phyloP scores from a whole-genome alignment of 2,797 vertebrate species.

The Natrix natrix region DNA sequence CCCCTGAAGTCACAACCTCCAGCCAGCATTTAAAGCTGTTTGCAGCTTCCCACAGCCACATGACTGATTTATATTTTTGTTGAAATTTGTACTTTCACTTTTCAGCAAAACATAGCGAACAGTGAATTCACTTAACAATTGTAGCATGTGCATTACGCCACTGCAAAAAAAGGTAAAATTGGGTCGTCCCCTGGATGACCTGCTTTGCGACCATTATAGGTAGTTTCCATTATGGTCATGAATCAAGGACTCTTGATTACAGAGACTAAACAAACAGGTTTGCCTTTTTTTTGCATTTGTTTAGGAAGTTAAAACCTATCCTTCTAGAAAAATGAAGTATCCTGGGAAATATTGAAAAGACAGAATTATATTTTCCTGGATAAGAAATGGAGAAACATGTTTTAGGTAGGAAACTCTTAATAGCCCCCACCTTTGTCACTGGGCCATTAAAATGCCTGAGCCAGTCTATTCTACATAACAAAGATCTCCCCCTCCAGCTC shows the following conservation, averaged over 20 bases:
- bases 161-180: background rate
- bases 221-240: background rate
- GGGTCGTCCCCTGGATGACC: background rate
- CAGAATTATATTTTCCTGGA: too few species aligned
- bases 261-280: background rate
- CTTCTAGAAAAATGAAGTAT: too few species aligned
- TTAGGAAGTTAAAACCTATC: background rate
- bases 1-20: too few species aligned
- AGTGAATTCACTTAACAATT: background rate
- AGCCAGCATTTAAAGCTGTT: too few species aligned
- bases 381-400: too few species aligned
- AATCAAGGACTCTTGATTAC: background rate
- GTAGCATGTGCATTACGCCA: rapidly evolving
- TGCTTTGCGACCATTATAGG: background rate
- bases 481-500: too few species aligned
- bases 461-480: too few species aligned
- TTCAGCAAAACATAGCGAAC: background rate
- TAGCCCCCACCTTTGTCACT: too few species aligned
- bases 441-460: too few species aligned
- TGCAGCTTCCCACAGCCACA: background rate
- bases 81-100: background rate
- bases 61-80: background rate
- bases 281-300: background rate
- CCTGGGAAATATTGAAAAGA: too few species aligned
- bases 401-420: too few species aligned